Evolutionary conservation across 2,888 invertebrate genomes (phyloP), one percentile per base, ranked within the genome.

Genomic region (Glaucopsyche alexis): DNA sequence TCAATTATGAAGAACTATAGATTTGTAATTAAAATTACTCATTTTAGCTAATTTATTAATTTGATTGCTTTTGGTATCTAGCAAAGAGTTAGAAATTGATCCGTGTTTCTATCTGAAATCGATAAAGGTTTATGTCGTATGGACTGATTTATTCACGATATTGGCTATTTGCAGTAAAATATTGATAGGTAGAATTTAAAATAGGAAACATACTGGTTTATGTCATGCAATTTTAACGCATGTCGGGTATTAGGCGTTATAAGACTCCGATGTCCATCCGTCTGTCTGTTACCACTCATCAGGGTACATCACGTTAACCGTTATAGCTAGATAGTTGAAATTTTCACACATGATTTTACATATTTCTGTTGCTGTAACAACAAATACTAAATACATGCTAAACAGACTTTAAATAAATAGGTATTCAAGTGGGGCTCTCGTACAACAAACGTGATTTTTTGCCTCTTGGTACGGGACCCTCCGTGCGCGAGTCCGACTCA

Each of bases 71-170:
- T 5, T 19, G 16, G 9, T 16, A 52, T 16, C 7, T 3, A 52
- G 11, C 29, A 29, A 60, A n/a, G n/a, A n/a, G n/a, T n/a, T n/a
- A n/a, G n/a, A 13, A 60, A 29, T 60, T 29, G 29, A 19, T 60
- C 11, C 14, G 29, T 6, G 19, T 9, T 55, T 60, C 13, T 38
- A 38, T 38, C 13, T 14, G 60, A 29, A 29, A 60, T 29, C 19
- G 29, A 60, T 38, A 60, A 50, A 19, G 19, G 29, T 60, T 29
- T 29, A 60, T 60, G 19, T 11, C 29, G 19, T 29, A n/a, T n/a
- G n/a, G n/a, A n/a, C n/a, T 60, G 29, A 60, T 60, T 60, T 60
- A 60, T 29, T 60, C 60, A 38, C 19, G 55, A 60, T 60, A 60
- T 60, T 60, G 29, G 29, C 60, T 60, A 60, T 60, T 60, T 60